phyloP scores from a whole-genome alignment of 2,113 vertebrate genomes.

The Plestiodon gilberti region DNA sequence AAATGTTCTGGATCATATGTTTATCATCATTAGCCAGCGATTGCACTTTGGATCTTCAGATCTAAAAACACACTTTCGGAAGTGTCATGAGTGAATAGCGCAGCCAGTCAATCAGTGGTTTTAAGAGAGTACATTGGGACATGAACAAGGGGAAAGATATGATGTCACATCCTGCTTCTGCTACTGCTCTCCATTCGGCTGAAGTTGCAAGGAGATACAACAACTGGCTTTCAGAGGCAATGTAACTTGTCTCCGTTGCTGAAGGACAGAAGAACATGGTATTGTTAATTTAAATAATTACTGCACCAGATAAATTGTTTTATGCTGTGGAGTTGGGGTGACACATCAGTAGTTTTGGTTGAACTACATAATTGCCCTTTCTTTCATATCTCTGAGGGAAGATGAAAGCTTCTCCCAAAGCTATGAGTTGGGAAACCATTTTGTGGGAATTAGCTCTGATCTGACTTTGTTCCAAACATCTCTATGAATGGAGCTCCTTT shows the following conservation, averaged over 20 bases:
- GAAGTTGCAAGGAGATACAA: background rate
- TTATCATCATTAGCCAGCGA: conserved; percentile 32
- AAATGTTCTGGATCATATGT: conserved; percentile 29
- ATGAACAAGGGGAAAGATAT: background rate
- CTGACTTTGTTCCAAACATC: background rate
- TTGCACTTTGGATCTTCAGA: conserved; percentile 33
- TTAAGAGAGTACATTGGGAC: background rate
- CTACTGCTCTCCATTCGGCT: background rate
- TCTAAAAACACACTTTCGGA: conserved; percentile 4
- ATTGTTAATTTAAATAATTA: background rate
- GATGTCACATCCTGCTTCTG: background rate
- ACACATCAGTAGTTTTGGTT: background rate
- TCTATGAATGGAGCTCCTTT: no score
- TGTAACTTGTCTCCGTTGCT: background rate
- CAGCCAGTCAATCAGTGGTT: background rate
- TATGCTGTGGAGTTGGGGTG: no score
- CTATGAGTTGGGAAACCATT: background rate
- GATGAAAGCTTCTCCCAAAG: background rate
- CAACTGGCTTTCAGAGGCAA: background rate
- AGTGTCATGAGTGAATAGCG: background rate
- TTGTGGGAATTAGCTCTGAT: background rate
- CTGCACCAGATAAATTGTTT: background rate
- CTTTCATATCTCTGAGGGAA: background rate
- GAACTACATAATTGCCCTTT: background rate
- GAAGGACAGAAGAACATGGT: background rate